Evolutionary conservation across 2,888 invertebrate genomes (phyloP).

Genomic region (Idaea straminata): DNA sequence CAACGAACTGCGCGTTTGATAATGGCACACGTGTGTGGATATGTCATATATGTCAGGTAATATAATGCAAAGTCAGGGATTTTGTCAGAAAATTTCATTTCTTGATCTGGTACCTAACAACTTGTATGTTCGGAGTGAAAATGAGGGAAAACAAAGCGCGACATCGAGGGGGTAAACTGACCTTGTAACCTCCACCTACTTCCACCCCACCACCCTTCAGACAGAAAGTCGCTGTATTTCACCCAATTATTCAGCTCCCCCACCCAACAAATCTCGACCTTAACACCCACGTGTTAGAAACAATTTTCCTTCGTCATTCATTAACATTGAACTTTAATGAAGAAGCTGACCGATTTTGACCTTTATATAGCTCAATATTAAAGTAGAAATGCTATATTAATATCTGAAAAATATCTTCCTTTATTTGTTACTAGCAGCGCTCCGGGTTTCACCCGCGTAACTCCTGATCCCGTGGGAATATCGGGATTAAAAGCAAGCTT

Average conservation of each 20-base stretch:
- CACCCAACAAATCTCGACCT: slow-evolving; percentile 8
- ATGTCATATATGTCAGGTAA: too few species aligned
- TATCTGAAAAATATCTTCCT: too few species aligned
- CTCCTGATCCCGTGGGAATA: too few species aligned
- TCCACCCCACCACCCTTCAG: slow-evolving; percentile 16
- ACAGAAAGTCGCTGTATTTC: slow-evolving; percentile 16
- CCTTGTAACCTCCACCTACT: slow-evolving; percentile 12
- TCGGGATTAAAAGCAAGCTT: too few species aligned
- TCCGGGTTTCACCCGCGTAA: too few species aligned
- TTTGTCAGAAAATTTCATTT: too few species aligned
- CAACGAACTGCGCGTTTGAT: too few species aligned
- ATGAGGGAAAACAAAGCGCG: slow-evolving; percentile 15
- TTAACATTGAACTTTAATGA: neutral
- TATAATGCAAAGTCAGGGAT: too few species aligned
- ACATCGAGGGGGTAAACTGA: slow-evolving; percentile 13
- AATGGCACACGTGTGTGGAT: too few species aligned
- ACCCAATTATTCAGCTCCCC: slow-evolving; percentile 6
- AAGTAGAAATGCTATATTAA: neutral
- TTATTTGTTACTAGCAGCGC: too few species aligned
- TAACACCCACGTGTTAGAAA: neutral
- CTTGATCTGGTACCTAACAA: neutral
- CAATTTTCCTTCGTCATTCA: neutral
- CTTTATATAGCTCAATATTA: neutral
- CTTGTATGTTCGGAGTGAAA: neutral
- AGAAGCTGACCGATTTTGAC: neutral